A percentile compares a stretch with the other conserved stretches of the same genome.
Evolutionary conservation across 53 echinoderm and acorn worm species (phyloP).

Genomic region (Luidia sarsii): DNA sequence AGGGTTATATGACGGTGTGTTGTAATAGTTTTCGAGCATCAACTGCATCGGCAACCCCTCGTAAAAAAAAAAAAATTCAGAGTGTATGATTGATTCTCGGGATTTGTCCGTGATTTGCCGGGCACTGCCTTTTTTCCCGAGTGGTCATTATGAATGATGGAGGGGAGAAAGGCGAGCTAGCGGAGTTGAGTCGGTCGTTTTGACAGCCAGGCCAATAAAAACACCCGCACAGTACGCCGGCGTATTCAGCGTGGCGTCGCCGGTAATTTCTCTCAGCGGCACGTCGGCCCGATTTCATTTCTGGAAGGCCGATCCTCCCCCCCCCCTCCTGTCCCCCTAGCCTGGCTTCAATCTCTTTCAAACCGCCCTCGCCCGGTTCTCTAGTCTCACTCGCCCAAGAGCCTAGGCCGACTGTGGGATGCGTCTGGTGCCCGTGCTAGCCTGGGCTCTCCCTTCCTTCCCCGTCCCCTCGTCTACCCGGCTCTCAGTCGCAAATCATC

Average conservation of each 20-base stretch:
- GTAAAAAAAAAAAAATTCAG: too few relatives aligned
- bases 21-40: too few relatives aligned
- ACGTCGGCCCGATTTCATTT: slow-evolving; percentile 49
- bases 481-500: slow-evolving; percentile 23
- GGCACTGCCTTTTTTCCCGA: too few relatives aligned
- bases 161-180: not conserved
- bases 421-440: slow-evolving; percentile 25
- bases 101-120: too few relatives aligned
- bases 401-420: not conserved
- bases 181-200: slow-evolving; percentile 27
- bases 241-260: slow-evolving; percentile 46
- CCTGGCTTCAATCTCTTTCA: slow-evolving; percentile 10
- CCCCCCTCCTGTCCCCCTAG: not conserved
- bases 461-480: too few relatives aligned
- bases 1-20: too few relatives aligned
- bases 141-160: slow-evolving; percentile 33
- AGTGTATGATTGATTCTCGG: too few relatives aligned
- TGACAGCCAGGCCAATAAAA: slow-evolving; percentile 50
- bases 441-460: too few relatives aligned
- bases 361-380: too few relatives aligned
- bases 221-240: slow-evolving; percentile 35
- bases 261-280: slow-evolving; percentile 50
- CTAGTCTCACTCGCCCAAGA: too few relatives aligned
- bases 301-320: slow-evolving; percentile 36
- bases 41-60: too few relatives aligned